Evolutionary conservation across 2,113 vertebrate genomes (phyloP), one percentile per base, ranked within the genome.

Genomic region (Nycticorax nycticorax): DNA sequence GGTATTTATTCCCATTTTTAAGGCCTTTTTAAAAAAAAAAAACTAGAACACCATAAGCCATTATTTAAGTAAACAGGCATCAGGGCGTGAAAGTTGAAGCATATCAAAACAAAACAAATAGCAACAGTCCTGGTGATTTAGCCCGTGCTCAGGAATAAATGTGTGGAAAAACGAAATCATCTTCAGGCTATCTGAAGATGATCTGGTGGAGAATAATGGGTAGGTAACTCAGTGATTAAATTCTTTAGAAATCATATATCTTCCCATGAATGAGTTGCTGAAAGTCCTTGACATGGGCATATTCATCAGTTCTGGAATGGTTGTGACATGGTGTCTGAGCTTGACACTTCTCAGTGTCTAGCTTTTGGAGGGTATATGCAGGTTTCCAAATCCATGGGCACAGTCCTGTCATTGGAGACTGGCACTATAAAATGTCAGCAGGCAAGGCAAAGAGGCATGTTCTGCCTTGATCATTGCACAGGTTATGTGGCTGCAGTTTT

Each of bases 361-460:
- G 9, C 21, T 83, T 41, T 88, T 64, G 14, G 47, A 93, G 39
- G 8, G 5, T 87, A 24, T 33, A 35, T 63, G 81, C 27, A 47
- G 22, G 12, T 73, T 82, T 60, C 39, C 33, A 82, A 35, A 82
- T 33, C 39, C 10, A 28, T 41, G 8, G 32, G 4, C 22, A 33
- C 0, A 1, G 5, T 53, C 6, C 22, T 91, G 19, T 85, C 17
- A 2, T 18, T 68, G 27, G 24, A 55, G 6, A 60, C 20, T 48
- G 20, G 23, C 10, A n/a, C 7, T 60, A 18, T 35, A 37, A 82
- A 85, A 33, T 35, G 9, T 14, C 39, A 48, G 3, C 24, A 82
- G 17, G 12, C 23, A 82, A 82, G 26, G 9, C 10, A 67, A 37
- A 62, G 13, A 43, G 9, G 2, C 0, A 0, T 28, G 4, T 52